Percentiles rank a stretch among this genome's conserved stretches.
Conservation (phyloP, 2,888 invertebrate genomes). For the Thymelicus acteon region DNA sequence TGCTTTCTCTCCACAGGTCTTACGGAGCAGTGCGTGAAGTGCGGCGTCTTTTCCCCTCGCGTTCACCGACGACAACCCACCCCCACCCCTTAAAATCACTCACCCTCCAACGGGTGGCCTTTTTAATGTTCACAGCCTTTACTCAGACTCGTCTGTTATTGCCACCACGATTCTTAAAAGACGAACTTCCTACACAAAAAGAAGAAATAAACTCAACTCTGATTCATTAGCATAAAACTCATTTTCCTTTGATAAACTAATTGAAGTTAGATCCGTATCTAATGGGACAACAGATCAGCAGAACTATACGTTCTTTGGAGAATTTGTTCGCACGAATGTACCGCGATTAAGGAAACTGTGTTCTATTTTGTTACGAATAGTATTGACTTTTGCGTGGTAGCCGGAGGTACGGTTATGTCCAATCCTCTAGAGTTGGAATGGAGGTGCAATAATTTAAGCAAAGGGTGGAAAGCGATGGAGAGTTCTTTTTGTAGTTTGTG, state of each 20-base stretch:
- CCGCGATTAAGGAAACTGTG: constrained; percentile 42
- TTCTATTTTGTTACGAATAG: constrained; percentile 45
- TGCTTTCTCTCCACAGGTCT: constrained; percentile 49
- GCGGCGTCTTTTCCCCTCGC: constrained; percentile 61
- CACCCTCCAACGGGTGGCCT: constrained; percentile 56
- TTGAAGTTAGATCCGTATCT: constrained; percentile 69
- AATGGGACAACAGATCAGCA: constrained; percentile 65
- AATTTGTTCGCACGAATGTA: constrained; percentile 62
- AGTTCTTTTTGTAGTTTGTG: constrained; percentile 84
- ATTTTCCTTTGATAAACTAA: constrained; percentile 44
- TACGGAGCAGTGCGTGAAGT: constrained; percentile 61
- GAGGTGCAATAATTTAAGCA: constrained; percentile 84
- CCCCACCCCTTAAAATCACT: constrained; percentile 50
- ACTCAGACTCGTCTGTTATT: constrained; percentile 58
- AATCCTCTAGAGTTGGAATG: constrained; percentile 57
- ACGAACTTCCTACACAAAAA: constrained; percentile 55
- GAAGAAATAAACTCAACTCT: constrained; percentile 49
- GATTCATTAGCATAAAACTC: constrained; percentile 42
- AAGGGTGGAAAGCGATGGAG: constrained; percentile 82
- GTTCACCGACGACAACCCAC: constrained; percentile 54
- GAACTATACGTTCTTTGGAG: constrained; percentile 71
- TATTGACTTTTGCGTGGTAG: constrained; percentile 51
- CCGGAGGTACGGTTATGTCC: constrained; percentile 53
- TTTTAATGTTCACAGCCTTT: constrained; percentile 72
- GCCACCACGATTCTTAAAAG: constrained; percentile 63